These are phyloP conservation scores for Myanophis thanlyinensis DNA, from an alignment of 2,113 vertebrate species.

Conservation along the genomic window DNA sequence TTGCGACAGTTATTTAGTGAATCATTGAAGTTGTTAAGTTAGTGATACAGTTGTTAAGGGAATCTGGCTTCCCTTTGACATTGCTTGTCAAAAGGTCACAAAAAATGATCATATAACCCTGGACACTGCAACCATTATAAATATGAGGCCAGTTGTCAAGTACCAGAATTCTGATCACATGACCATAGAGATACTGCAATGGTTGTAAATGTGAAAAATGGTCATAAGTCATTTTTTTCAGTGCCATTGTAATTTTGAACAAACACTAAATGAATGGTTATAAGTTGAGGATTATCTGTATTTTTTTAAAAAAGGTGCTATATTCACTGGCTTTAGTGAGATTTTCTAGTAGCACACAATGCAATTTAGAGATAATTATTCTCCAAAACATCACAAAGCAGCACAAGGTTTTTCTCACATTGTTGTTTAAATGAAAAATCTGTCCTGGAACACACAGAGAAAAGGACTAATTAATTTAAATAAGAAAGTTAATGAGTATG, in stretches of 20 bases:
- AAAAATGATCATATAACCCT: not conserved
- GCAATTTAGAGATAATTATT: not conserved
- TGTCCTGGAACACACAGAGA: no score
- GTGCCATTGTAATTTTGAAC: not conserved
- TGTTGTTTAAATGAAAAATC: not conserved
- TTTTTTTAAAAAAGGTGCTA: not conserved
- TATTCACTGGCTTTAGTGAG: not conserved
- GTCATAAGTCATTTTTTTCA: not conserved
- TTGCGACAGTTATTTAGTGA: not conserved
- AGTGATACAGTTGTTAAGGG: not conserved
- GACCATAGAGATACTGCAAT: not conserved
- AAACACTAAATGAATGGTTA: not conserved
- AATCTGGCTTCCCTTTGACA: not conserved
- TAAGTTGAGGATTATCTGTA: not conserved
- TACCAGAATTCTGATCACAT: not conserved
- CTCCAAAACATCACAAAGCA: not conserved
- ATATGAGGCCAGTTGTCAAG: not conserved
- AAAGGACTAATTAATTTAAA: not conserved
- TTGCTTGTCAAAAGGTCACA: not conserved
- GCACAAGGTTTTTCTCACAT: not conserved
- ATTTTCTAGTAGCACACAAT: not conserved
- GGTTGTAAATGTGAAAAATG: not conserved
- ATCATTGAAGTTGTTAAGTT: not conserved
- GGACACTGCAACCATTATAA: not conserved
- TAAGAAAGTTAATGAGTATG: not conserved